phyloP scores from a whole-genome alignment of 2,797 vertebrate genomes.

The Sparidentex hasta region DNA sequence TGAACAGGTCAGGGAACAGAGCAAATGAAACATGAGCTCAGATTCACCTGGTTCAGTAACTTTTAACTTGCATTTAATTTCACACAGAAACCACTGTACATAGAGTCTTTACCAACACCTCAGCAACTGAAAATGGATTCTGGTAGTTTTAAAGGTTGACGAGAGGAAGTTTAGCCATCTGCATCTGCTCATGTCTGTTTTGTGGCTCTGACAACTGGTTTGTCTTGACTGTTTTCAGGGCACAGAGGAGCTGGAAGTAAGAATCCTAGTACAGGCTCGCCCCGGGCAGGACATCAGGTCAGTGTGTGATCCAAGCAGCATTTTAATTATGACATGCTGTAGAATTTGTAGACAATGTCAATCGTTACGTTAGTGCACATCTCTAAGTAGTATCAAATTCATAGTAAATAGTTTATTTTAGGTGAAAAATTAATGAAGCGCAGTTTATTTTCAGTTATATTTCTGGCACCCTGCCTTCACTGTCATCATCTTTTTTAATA shows the following conservation, averaged over 20 bases:
- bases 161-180: constrained; percentile 11
- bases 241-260: constrained; percentile 97
- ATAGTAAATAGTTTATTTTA: too few relatives aligned
- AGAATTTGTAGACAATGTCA: too few relatives aligned
- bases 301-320: constrained; percentile 33
- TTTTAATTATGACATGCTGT: too few relatives aligned
- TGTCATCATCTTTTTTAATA: neutral
- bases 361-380: neutral
- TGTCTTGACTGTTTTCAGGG: constrained; percentile 85
- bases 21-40: too few relatives aligned
- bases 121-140: neutral
- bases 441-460: neutral
- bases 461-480: neutral
- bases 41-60: neutral
- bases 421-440: neutral
- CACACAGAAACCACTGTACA: neutral
- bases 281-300: constrained; percentile 99
- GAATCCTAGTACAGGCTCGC: constrained; percentile 97
- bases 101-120: neutral
- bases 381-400: neutral
- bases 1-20: too few relatives aligned
- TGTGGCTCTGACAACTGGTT: constrained; percentile 32
- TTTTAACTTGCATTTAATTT: neutral
- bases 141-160: constrained; percentile 6
- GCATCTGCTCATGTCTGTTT: neutral